Evolutionary conservation across 2,113 vertebrate species (phyloP).

Genomic region (Bungarus multicinctus): DNA sequence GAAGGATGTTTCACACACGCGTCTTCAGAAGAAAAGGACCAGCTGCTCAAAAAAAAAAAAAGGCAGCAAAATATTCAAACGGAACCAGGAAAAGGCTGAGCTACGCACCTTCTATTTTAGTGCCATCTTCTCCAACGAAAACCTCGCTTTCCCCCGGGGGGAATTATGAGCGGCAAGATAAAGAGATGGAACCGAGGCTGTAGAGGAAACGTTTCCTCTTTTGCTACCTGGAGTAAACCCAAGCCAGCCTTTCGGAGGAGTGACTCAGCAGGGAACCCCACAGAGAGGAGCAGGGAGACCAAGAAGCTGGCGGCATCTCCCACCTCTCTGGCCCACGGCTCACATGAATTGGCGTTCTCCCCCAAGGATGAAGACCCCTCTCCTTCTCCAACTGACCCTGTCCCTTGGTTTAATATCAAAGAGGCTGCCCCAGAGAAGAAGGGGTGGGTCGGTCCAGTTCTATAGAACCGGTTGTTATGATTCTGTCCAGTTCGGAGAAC

Average conservation of each 20-base stretch:
- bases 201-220: not conserved
- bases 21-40: not conserved
- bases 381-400: not conserved
- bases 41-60: not conserved
- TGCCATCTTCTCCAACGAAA: not conserved
- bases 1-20: not conserved
- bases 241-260: not conserved
- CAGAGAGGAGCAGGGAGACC: not conserved
- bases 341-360: not conserved
- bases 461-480: too few species aligned
- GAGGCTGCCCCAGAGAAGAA: not conserved
- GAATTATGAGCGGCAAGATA: not conserved
- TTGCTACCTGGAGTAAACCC: not conserved
- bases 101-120: not conserved
- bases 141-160: accelerated
- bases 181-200: not conserved
- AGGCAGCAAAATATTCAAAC: not conserved
- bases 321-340: not conserved
- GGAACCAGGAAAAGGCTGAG: not conserved
- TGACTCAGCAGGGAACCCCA: not conserved
- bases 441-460: too few species aligned
- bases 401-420: not conserved
- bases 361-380: not conserved
- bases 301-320: not conserved
- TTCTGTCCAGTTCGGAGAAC: too few species aligned